Base-by-base conservation (phyloP, 1,140 invertebrate genomes). In the Tyrophagus putrescentiae region DNA sequence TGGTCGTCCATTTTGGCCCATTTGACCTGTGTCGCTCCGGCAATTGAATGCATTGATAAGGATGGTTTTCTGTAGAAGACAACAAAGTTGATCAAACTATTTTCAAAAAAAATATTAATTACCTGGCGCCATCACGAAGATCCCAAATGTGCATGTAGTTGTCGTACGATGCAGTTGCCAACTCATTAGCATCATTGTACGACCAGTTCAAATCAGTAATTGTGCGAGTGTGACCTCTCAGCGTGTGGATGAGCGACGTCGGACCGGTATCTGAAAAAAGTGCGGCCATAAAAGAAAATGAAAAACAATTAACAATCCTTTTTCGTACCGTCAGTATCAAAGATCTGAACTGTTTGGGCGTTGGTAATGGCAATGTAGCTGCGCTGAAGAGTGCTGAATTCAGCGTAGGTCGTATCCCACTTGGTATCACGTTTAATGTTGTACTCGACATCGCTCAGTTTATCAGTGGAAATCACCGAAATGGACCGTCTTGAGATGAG, bases 131-230 rank as follows among this genome's bases (percentile, higher is more conserved):
- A 27, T 61, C 60, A 29, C 60, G 23, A 9, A 92, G 76, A 69
- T 95, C 91, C 91, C 91, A 95, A 41, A 96, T 78, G 70, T 92
- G 82, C 56, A 90, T 89, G 68, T 84, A 94, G 42, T 87, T 89
- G 70, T 97, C 91, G 34, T 90, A 87, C 25, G 90, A 93, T 68
- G 88, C 92, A 32, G 88, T 89, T 11, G 89, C 89, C 62, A 96
- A 75, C 16, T 90, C 72, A 70, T 90, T 85, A n/a, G 85, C 81
- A 70, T 93, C 83, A 70, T 84, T 83, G 60, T 82, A 79, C 68
- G 92, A 88, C 85, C 92, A 97, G 71, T 94, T 87, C 45, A 95
- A 77, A 70, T 93, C 90, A 68, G 70, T 72, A 9, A 96, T 84
- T 7, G 86, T 84, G 65, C 90, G 73, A 0, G 87, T 89, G 68